Percentiles rank a stretch among this genome's conserved stretches.
Conservation (phyloP, 2,888 invertebrate species). For the Drosophila nr. fundita region DNA sequence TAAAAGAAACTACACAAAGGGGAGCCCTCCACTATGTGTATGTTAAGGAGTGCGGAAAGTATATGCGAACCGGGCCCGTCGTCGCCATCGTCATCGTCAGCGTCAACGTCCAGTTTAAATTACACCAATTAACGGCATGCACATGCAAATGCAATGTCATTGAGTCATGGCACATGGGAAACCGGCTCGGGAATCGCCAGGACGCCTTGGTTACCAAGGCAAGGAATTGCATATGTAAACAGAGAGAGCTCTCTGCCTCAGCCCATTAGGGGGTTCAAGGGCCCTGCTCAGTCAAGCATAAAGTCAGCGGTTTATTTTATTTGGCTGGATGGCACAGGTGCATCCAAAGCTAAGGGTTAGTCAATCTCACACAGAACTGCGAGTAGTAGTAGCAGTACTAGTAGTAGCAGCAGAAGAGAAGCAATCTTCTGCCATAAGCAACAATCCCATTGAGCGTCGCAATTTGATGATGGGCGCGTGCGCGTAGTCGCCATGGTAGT, state of each 20-base stretch:
- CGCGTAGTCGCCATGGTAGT: constrained; percentile 74
- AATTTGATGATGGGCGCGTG: constrained; percentile 80
- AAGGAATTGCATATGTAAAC: constrained; percentile 69
- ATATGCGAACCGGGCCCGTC: constrained; percentile 6
- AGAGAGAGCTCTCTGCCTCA: constrained; percentile 56
- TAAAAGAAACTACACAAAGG: constrained; percentile 11
- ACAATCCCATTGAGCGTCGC: constrained; percentile 58
- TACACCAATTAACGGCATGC: constrained; percentile 75
- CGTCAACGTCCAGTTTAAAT: constrained; percentile 67
- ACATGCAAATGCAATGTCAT: constrained; percentile 79
- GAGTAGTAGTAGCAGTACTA: background rate
- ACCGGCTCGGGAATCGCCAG: constrained; percentile 61
- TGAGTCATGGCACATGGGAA: constrained; percentile 63
- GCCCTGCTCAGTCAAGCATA: constrained; percentile 56
- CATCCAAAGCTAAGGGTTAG: constrained; percentile 42
- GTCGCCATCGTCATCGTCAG: constrained; percentile 31
- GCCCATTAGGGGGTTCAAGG: constrained; percentile 30
- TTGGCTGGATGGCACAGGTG: constrained; percentile 48
- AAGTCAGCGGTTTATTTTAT: constrained; percentile 23
- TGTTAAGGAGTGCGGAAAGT: constrained; percentile 20
- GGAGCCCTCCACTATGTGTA: constrained; percentile 28
- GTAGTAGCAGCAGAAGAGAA: background rate
- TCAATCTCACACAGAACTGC: background rate
- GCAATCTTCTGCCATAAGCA: constrained; percentile 4
- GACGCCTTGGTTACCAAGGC: constrained; percentile 70